Percentiles rank a stretch among this genome's conserved stretches.
Evolutionary conservation across 2,797 vertebrate species (phyloP).

Genomic region (Lagocephalus sceleratus): DNA sequence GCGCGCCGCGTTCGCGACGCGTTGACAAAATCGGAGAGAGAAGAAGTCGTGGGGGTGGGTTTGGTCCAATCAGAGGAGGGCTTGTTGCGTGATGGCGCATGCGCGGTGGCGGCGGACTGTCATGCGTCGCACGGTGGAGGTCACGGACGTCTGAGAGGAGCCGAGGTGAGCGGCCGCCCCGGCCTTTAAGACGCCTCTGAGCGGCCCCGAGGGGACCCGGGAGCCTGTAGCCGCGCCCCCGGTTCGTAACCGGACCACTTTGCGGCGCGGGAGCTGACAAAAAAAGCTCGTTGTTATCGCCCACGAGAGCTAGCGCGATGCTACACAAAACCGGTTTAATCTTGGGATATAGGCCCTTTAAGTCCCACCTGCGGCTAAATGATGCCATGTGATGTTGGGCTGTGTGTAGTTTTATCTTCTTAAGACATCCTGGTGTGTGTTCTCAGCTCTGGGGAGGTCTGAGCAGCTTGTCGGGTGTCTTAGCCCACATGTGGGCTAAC

Average conservation of each 20-base stretch:
- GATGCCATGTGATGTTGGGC: too few species aligned
- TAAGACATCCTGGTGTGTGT: too few species aligned
- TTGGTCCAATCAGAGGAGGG: constrained; percentile 58
- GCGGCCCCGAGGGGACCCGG: too few species aligned
- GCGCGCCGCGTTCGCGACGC: background rate
- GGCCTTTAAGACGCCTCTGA: too few species aligned
- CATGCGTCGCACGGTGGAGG: constrained; percentile 76
- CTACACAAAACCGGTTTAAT: constrained; percentile 3
- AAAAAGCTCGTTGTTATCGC: background rate
- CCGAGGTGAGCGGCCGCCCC: constrained; percentile 71
- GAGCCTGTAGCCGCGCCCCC: accelerated
- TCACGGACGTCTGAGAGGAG: constrained; percentile 56
- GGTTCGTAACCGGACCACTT: background rate
- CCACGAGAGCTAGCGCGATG: constrained; percentile 15
- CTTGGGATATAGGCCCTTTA: background rate
- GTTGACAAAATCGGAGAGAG: constrained; percentile 1
- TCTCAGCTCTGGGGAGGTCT: background rate
- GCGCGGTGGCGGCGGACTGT: constrained; percentile 38
- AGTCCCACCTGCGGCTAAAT: background rate
- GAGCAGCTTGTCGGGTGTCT: background rate
- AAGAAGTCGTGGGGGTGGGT: constrained; percentile 19
- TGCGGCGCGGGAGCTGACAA: too few species aligned
- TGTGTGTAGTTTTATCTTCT: too few species aligned
- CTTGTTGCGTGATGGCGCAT: constrained; percentile 50
- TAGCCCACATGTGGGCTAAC: background rate